These are phyloP conservation scores for Pedetes capensis DNA, from an alignment of 2,113 vertebrate genomes.

Conservation along the genomic window DNA sequence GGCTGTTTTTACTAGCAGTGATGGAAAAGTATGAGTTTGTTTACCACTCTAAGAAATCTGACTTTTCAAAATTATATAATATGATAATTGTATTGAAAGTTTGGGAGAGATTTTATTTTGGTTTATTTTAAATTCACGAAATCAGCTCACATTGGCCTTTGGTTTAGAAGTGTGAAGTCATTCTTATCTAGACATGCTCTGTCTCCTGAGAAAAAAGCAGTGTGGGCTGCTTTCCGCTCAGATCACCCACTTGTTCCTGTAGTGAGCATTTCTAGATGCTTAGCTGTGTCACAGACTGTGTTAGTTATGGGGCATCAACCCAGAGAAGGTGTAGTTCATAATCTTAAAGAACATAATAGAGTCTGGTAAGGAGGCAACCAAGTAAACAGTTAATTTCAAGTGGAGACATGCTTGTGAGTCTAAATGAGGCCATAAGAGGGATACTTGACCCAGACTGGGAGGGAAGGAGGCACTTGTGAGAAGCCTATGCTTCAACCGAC, in stretches of 20 bases:
- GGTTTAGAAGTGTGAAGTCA: conserved; percentile 27
- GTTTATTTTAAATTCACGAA: conserved; percentile 65
- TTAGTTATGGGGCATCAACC: background rate
- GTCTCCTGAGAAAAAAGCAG: background rate
- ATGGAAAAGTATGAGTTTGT: background rate
- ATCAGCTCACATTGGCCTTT: conserved; percentile 38
- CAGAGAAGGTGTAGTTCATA: background rate
- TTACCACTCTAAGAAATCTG: conserved; percentile 50
- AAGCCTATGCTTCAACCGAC: background rate
- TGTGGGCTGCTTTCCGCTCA: background rate
- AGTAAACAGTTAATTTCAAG: background rate
- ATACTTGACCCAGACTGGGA: background rate
- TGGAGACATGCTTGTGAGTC: background rate
- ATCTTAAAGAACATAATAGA: background rate
- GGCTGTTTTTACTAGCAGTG: background rate
- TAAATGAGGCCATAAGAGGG: background rate
- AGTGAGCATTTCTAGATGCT: background rate
- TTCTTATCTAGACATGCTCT: background rate
- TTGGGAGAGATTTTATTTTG: conserved; percentile 46
- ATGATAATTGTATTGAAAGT: conserved; percentile 62
- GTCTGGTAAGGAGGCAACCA: background rate
- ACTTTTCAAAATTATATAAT: conserved; percentile 60
- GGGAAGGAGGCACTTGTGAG: background rate
- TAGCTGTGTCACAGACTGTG: background rate
- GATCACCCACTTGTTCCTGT: background rate